These are phyloP conservation scores for Drosophila sordidula DNA, from an alignment of 2,888 invertebrate genomes.

Conservation along the genomic window DNA sequence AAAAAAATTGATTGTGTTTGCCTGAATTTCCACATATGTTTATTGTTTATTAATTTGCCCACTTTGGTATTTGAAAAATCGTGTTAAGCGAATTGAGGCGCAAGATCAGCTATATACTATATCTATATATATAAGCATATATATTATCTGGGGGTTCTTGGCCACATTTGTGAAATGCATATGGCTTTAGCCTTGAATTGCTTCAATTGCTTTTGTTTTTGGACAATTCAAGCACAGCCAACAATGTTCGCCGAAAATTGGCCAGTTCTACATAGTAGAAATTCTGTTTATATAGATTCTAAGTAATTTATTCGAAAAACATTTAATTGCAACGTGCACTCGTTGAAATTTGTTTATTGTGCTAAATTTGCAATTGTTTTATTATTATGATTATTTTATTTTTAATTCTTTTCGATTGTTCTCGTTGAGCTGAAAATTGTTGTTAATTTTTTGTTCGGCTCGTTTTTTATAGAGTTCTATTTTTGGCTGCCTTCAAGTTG, in stretches of 20 bases:
- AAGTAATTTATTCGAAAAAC: slow-evolving; percentile 13
- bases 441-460: not conserved
- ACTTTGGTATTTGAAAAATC: slow-evolving; percentile 31
- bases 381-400: not conserved
- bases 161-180: slow-evolving; percentile 62
- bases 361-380: slow-evolving; percentile 18
- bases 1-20: slow-evolving; percentile 13
- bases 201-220: slow-evolving; percentile 38
- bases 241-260: slow-evolving; percentile 23
- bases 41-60: slow-evolving; percentile 36
- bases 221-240: slow-evolving; percentile 44
- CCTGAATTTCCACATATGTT: slow-evolving; percentile 21
- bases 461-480: slow-evolving; percentile 17
- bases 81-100: slow-evolving; percentile 40
- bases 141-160: slow-evolving; percentile 50
- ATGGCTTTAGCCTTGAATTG: slow-evolving; percentile 65
- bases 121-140: slow-evolving; percentile 10
- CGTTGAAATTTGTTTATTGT: slow-evolving; percentile 20
- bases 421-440: slow-evolving; percentile 1
- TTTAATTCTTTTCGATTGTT: not conserved
- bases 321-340: slow-evolving; percentile 50
- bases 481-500: slow-evolving; percentile 15
- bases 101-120: slow-evolving; percentile 36
- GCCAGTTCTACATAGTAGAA: slow-evolving; percentile 11
- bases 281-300: slow-evolving; percentile 31